Evolutionary conservation across 1,140 invertebrate genomes (phyloP).

Genomic region (Apis mellifera): Amel_HAv3.1 CM009943.2:8702501-8703000

Average conservation of each 20-base stretch:
- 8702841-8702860: neutral
- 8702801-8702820: neutral
- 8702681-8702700: no score
- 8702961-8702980: neutral
- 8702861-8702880: neutral
- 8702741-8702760: no score
- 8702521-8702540: neutral
- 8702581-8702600: neutral
- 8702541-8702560: constrained; percentile 13
- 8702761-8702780: no score
- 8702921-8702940: neutral
- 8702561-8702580: neutral
- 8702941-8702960: neutral
- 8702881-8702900: no score
- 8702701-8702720: no score
- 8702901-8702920: neutral
- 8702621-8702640: no score
- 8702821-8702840: neutral
- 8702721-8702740: no score
- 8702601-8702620: neutral
- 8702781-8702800: neutral
- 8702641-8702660: no score
- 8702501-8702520: constrained; percentile 25
- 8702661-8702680: no score
- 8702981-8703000: neutral